Percentiles rank a stretch among this genome's conserved stretches.
Conservation (phyloP, 2,888 invertebrate species). For the Hydriomena furcata region DNA sequence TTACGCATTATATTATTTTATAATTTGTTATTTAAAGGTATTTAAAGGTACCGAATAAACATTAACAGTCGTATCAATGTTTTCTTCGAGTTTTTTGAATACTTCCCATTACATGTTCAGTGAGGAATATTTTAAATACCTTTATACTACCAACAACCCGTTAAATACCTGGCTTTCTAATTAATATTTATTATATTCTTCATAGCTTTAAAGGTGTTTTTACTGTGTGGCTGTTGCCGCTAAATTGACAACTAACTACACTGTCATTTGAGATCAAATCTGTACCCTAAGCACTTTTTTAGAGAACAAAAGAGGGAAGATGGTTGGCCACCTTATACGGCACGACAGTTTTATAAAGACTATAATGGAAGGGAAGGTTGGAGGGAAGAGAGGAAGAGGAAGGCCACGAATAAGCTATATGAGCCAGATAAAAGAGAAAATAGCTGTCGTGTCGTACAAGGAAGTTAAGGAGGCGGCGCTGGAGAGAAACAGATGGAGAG, state of each 20-base stretch:
- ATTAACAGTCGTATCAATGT: slow-evolving; percentile 4
- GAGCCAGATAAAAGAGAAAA: no score
- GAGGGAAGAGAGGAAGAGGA: no score
- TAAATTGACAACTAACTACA: slow-evolving; percentile 23
- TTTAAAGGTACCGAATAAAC: slow-evolving; percentile 1
- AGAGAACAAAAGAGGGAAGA: no score
- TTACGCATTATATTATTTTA: background rate
- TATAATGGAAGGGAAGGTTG: no score
- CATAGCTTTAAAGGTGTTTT: slow-evolving; percentile 30
- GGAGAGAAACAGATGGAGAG: no score
- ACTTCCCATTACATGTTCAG: slow-evolving; percentile 15
- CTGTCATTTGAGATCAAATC: slow-evolving; percentile 14
- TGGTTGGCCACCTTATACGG: no score
- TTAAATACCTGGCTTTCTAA: slow-evolving; percentile 26
- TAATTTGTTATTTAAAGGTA: slow-evolving; percentile 11
- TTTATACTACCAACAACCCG: background rate
- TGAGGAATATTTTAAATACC: background rate
- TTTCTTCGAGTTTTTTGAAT: slow-evolving; percentile 25
- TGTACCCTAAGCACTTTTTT: background rate
- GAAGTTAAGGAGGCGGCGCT: no score
- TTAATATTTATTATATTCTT: slow-evolving; percentile 22
- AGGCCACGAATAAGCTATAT: no score
- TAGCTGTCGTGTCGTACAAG: no score
- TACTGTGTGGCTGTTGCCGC: slow-evolving; percentile 53
- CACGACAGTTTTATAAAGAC: no score